phyloP scores from a whole-genome alignment of 2,888 invertebrate species.

The Amphimallon solstitiale region DNA sequence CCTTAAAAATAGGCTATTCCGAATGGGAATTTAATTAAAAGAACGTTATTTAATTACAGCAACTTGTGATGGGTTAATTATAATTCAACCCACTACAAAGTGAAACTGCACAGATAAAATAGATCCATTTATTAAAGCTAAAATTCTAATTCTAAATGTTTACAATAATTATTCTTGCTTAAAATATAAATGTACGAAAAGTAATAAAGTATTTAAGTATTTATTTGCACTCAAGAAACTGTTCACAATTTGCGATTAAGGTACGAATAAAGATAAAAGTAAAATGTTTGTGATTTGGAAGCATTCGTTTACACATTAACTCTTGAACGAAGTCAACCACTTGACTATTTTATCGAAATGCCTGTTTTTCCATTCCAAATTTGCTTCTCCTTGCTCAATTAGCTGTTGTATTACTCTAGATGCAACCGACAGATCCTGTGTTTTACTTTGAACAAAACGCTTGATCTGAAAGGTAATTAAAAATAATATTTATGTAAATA shows the following conservation, averaged over 20 bases:
- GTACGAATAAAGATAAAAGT: not conserved
- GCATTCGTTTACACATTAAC: slow-evolving; percentile 30
- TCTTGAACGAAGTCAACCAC: slow-evolving; percentile 70
- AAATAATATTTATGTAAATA: too few species aligned
- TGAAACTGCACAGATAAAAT: slow-evolving; percentile 2
- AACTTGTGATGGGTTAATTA: too few species aligned
- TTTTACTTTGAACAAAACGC: slow-evolving; percentile 72
- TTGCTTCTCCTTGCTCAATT: slow-evolving; percentile 81
- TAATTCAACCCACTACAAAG: too few species aligned
- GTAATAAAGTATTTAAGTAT: slow-evolving; percentile 19
- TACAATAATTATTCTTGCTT: slow-evolving; percentile 7
- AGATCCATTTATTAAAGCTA: slow-evolving; percentile 12
- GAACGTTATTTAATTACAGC: too few species aligned
- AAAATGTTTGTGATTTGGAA: not conserved
- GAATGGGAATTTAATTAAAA: too few species aligned
- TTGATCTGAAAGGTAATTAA: slow-evolving; percentile 67
- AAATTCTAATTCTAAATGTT: slow-evolving; percentile 20
- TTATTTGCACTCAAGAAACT: too few species aligned
- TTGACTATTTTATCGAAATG: slow-evolving; percentile 78
- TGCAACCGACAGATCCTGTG: slow-evolving; percentile 72
- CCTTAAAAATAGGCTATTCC: too few species aligned
- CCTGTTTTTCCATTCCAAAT: slow-evolving; percentile 84
- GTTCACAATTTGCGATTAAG: not conserved
- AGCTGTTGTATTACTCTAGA: slow-evolving; percentile 80
- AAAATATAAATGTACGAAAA: slow-evolving; percentile 22